Percentiles rank a stretch among this genome's conserved stretches.
These are phyloP conservation scores for Penaeus vannamei DNA, from an alignment of 1,140 invertebrate species.

Conservation along the genomic window DNA sequence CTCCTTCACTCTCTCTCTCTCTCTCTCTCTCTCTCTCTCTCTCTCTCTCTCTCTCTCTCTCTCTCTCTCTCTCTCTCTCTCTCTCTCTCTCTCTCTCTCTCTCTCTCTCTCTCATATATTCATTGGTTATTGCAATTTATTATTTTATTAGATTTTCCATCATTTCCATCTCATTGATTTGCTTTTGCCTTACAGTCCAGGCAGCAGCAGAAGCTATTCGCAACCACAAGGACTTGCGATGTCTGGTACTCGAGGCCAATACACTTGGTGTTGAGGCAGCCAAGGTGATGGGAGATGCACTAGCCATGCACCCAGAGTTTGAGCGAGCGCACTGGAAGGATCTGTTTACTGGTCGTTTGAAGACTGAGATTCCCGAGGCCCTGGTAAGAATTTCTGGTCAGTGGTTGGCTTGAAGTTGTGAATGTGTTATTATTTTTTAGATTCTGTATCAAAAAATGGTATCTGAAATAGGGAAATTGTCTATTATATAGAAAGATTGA, in stretches of 20 bases:
- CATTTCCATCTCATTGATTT: not conserved
- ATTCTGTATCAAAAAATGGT: too few relatives aligned
- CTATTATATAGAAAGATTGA: too few relatives aligned
- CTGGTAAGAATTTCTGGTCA: conserved; percentile 75
- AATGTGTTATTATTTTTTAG: not conserved
- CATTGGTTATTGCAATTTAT: not conserved
- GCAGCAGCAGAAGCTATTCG: conserved; percentile 79
- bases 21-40: not conserved
- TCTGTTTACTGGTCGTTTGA: conserved; percentile 94
- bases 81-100: not conserved
- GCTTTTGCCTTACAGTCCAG: conserved; percentile 74
- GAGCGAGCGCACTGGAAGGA: conserved; percentile 94
- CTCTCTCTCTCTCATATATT: not conserved
- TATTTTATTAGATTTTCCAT: not conserved
- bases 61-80: conserved; percentile 1
- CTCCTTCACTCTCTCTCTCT: too few relatives aligned
- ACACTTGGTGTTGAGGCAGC: conserved; percentile 92
- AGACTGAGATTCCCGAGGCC: conserved; percentile 94
- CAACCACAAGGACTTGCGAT: conserved; percentile 76
- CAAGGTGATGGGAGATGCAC: conserved; percentile 84
- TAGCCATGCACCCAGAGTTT: conserved; percentile 83
- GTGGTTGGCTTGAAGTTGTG: not conserved
- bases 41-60: conserved; percentile 23
- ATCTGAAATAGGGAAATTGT: too few relatives aligned
- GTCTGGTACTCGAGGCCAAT: conserved; percentile 91